phyloP scores from a whole-genome alignment of 2,113 vertebrate species.

The Peucedramus taeniatus region DNA sequence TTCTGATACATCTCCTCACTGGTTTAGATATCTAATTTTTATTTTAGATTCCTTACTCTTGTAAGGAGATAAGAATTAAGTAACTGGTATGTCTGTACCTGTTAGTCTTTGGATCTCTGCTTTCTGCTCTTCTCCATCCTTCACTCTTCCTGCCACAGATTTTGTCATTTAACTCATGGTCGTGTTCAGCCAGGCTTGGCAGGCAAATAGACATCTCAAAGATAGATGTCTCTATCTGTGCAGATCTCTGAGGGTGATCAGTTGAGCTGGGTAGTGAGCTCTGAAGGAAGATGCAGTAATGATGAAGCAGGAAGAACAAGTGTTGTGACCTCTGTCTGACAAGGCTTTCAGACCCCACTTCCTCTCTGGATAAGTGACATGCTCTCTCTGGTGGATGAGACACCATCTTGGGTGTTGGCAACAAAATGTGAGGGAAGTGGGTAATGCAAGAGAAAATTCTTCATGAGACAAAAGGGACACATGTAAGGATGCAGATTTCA shows the following conservation, averaged over 20 bases:
- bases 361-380: neutral
- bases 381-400: neutral
- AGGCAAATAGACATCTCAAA: neutral
- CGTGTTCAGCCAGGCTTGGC: neutral
- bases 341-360: neutral
- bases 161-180: neutral
- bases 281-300: neutral
- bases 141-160: neutral
- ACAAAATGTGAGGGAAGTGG: neutral
- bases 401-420: accelerated
- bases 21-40: neutral
- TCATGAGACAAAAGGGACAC: neutral
- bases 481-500: neutral
- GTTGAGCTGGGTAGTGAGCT: neutral
- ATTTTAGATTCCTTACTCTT: neutral
- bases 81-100: neutral
- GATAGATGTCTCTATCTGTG: neutral
- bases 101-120: neutral
- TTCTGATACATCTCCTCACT: neutral
- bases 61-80: neutral
- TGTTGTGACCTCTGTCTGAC: neutral
- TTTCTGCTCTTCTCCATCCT: neutral
- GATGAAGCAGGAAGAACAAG: neutral
- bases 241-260: neutral
- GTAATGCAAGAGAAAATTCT: neutral